Percentiles rank a stretch among this genome's conserved stretches.
Conservation (phyloP, 2,888 invertebrate genomes). For the Helicoverpa assulta region DNA sequence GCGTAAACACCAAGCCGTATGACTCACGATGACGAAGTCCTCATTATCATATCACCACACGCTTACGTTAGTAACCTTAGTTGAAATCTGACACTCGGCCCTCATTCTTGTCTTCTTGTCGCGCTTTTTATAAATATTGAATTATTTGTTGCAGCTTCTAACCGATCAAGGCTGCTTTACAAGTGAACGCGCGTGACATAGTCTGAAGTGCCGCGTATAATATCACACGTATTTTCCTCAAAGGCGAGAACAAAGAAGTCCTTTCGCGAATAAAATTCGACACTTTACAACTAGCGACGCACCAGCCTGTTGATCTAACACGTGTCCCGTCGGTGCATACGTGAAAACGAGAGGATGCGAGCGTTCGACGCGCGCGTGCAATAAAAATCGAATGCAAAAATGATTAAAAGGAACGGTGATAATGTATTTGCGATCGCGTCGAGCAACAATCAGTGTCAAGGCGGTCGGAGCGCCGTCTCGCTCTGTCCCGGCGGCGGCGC, state of each 20-base stretch:
- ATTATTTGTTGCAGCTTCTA: slow-evolving; percentile 69
- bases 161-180: slow-evolving; percentile 75
- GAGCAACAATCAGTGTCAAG: slow-evolving; percentile 88
- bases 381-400: slow-evolving; percentile 88
- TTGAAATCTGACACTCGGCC: slow-evolving; percentile 81
- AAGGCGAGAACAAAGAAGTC: slow-evolving; percentile 85
- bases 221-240: slow-evolving; percentile 82
- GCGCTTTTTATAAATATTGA: slow-evolving; percentile 63
- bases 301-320: slow-evolving; percentile 87
- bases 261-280: slow-evolving; percentile 75
- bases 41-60: slow-evolving; percentile 87
- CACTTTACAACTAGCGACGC: slow-evolving; percentile 75
- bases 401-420: slow-evolving; percentile 90
- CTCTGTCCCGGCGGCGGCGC: slow-evolving; percentile 81
- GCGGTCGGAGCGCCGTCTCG: slow-evolving; percentile 86
- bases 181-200: slow-evolving; percentile 80
- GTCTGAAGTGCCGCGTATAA: slow-evolving; percentile 72
- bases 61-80: slow-evolving; percentile 80
- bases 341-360: slow-evolving; percentile 83
- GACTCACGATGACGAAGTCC: slow-evolving; percentile 89
- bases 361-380: slow-evolving; percentile 82
- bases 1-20: slow-evolving; percentile 85
- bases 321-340: slow-evolving; percentile 81
- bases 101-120: slow-evolving; percentile 76
- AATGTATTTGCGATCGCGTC: slow-evolving; percentile 90